phyloP scores from a whole-genome alignment of 2,797 vertebrate genomes.

The Pristis pectinata region DNA sequence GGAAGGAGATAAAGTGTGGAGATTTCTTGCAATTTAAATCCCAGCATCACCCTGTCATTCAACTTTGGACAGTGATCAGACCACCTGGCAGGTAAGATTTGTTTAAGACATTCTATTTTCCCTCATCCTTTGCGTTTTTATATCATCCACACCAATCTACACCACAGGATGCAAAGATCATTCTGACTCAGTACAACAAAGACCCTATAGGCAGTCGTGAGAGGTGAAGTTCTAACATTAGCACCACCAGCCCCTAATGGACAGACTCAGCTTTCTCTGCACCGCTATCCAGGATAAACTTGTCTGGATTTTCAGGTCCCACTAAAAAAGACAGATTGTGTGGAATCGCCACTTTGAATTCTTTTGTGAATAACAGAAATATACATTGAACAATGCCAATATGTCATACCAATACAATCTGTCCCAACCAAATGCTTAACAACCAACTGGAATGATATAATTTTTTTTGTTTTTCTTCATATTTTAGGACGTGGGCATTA shows the following conservation, averaged over 20 bases:
- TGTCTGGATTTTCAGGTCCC: not conserved
- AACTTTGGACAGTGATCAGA: not conserved
- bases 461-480: too few species aligned
- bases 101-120: not conserved
- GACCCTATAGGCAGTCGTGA: not conserved
- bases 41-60: not conserved
- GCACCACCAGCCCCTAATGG: not conserved
- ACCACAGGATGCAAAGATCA: not conserved
- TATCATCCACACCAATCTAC: too few species aligned
- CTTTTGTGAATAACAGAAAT: not conserved
- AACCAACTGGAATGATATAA: not conserved
- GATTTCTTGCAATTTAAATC: not conserved
- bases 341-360: not conserved
- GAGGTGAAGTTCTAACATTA: not conserved
- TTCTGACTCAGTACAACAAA: not conserved
- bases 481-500: too few species aligned
- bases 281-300: not conserved
- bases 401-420: not conserved
- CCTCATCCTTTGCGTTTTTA: not conserved
- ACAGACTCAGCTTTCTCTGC: not conserved
- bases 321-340: conserved; percentile 6
- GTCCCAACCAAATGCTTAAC: not conserved
- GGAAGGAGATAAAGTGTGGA: not conserved
- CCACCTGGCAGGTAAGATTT: not conserved
- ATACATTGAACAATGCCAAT: not conserved